Base-by-base conservation (phyloP, 2,888 invertebrate genomes). In the Saturnia pavonia region DNA sequence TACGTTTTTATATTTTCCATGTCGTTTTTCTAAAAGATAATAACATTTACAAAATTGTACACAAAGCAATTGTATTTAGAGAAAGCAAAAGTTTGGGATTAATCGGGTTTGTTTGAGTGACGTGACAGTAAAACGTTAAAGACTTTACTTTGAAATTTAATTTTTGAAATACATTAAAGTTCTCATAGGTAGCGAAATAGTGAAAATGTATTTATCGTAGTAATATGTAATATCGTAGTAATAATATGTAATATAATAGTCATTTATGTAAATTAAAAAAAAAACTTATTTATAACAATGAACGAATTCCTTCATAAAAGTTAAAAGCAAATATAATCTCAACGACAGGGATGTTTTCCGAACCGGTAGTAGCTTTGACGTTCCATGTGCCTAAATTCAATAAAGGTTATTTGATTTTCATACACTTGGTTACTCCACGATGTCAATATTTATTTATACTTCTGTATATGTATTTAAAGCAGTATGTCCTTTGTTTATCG, bases 311-410 rank as follows among this genome's bases (percentile, higher is more conserved):
- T 8, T 57, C 11, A 57, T 57, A 57, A 57, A 57, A 57, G 57
- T 60, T 14, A 27, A 60, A 60, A 27, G 27, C 27, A 60, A 25
- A 60, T 25, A 14, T 4, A 27, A 60, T 60, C 57, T 27, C 27
- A 14, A 60, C 25, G 57, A 25, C 57, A 27, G 25, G 27, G 25
- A 60, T 60, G 57, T 60, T 27, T 60, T 60, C 57, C 57, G 25
- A 60, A 60, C 57, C 57, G 57, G 57, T 60, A 27, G 57, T 60
- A 54, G 54, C 54, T 54, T 54, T 54, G 54, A 60, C 57, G 57
- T 60, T 22, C 22, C n/a, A 27, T 27, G 27, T 25, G 27, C 14
- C 57, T 60, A 60, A 60, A 60, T 60, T 60, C 25, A 60, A 60
- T 60, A 60, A 60, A 60, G 57, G 14, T 14, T 60, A 60, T 60